These are phyloP conservation scores for Rhinichthys klamathensis DNA, from an alignment of 2,113 vertebrate species.

Conservation along the genomic window DNA sequence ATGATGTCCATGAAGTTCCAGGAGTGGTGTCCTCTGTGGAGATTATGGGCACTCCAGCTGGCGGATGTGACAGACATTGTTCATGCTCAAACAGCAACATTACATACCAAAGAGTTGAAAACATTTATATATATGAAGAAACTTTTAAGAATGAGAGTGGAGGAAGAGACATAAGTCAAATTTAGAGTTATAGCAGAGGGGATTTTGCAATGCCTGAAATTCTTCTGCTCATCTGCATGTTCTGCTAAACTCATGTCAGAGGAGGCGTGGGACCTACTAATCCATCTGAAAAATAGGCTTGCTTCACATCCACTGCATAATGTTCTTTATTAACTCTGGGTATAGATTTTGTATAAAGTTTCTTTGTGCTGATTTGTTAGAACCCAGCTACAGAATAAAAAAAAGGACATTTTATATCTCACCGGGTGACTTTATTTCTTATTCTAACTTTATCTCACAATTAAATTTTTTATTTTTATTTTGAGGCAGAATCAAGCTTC, in stretches of 20 bases:
- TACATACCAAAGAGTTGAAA: too few species aligned
- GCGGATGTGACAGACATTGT: too few species aligned
- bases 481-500: neutral
- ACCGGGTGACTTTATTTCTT: too few species aligned
- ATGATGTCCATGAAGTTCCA: too few species aligned
- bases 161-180: neutral
- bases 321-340: neutral
- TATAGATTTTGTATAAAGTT: neutral
- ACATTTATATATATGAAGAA: too few species aligned
- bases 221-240: constrained; percentile 43
- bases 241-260: constrained; percentile 42
- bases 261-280: neutral
- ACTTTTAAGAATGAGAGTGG: neutral
- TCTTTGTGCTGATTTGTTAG: too few species aligned
- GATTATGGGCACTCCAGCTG: too few species aligned
- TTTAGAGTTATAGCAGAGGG: constrained; percentile 57
- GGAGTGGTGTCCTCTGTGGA: too few species aligned
- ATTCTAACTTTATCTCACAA: neutral
- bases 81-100: too few species aligned
- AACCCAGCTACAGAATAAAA: too few species aligned
- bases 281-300: neutral
- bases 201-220: constrained; percentile 60
- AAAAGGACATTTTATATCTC: too few species aligned
- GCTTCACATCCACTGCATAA: neutral
- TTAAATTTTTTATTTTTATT: neutral